phyloP scores from a whole-genome alignment of 2,113 vertebrate genomes.

The Sarotherodon lohbergeri region DNA sequence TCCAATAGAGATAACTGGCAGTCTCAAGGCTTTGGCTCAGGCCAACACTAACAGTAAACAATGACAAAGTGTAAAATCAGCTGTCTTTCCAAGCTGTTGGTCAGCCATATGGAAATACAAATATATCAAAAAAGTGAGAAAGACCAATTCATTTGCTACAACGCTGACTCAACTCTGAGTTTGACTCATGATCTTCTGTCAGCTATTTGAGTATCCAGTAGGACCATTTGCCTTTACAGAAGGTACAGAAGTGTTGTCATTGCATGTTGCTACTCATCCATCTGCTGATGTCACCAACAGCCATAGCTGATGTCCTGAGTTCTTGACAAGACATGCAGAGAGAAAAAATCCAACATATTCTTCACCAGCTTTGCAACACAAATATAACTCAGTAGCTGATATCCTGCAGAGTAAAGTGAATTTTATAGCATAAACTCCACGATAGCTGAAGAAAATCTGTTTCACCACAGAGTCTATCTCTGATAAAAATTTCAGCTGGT shows the following conservation, averaged over 20 bases:
- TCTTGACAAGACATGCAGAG: background rate
- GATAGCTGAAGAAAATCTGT: background rate
- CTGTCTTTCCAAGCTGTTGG: background rate
- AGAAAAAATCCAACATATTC: background rate
- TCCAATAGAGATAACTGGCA: background rate
- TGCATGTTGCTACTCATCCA: background rate
- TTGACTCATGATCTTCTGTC: background rate
- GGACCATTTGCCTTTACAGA: background rate
- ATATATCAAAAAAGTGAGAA: background rate
- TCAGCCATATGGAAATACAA: background rate
- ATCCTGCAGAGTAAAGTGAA: constrained; percentile 5
- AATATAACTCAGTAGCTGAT: background rate
- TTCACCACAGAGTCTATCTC: background rate
- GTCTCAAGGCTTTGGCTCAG: background rate
- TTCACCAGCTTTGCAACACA: background rate
- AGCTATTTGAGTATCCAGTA: background rate
- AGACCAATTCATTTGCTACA: background rate
- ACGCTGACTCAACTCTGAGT: background rate
- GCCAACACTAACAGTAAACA: background rate
- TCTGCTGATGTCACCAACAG: background rate
- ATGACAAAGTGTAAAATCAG: background rate
- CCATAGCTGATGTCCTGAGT: background rate
- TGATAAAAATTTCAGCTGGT: background rate
- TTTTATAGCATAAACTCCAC: background rate
- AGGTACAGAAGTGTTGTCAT: background rate